Evolutionary conservation across 2,113 vertebrate species (phyloP).

Genomic region (Antechinus flavipes): DNA sequence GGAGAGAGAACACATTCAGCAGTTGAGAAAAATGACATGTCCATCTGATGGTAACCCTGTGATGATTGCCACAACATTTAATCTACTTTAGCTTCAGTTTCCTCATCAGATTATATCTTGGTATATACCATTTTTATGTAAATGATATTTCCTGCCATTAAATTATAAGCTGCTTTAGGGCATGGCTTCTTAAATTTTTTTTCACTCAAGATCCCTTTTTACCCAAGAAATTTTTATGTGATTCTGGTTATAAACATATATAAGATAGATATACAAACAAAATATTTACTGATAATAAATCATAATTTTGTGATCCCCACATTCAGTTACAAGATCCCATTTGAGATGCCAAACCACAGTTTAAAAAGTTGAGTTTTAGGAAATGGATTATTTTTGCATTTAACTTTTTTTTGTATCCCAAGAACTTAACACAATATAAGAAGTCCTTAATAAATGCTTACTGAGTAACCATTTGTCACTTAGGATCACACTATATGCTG

Average conservation of each 20-base stretch:
- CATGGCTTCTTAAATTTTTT: too few relatives aligned
- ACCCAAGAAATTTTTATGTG: too few relatives aligned
- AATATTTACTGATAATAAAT: too few relatives aligned
- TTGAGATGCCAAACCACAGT: too few relatives aligned
- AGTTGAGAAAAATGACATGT: background rate
- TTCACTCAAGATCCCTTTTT: too few relatives aligned
- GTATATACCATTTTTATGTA: background rate
- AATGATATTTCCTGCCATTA: background rate
- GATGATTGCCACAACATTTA: background rate
- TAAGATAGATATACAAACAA: too few relatives aligned
- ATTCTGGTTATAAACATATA: too few relatives aligned
- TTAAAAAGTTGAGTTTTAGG: background rate
- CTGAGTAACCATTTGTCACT: background rate
- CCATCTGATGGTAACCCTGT: background rate
- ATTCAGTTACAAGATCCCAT: too few relatives aligned
- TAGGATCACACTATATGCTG: background rate
- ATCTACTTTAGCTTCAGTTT: background rate
- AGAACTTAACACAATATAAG: background rate
- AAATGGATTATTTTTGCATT: background rate
- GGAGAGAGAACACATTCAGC: background rate
- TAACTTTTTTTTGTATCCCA: background rate
- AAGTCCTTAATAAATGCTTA: background rate
- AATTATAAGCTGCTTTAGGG: background rate
- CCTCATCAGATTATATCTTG: background rate
- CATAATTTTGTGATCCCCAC: too few relatives aligned